Conservation (phyloP, 2,888 invertebrate genomes). For the Patella depressa region DNA sequence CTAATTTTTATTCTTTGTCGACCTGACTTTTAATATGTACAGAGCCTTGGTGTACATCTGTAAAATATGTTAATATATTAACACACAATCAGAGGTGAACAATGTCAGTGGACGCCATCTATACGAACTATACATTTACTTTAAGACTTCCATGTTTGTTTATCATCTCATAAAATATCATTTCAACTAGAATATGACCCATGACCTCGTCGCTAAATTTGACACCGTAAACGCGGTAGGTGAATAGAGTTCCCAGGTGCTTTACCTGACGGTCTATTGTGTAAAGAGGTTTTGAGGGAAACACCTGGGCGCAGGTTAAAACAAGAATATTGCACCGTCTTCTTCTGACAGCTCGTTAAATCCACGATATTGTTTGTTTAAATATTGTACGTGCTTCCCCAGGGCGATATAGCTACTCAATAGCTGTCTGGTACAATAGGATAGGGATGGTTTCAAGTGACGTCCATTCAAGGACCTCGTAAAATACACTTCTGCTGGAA, state of each 20-base stretch:
- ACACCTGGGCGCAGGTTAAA: not conserved
- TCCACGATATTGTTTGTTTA: not conserved
- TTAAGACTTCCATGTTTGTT: not conserved
- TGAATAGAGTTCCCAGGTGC: slow-evolving; percentile 1
- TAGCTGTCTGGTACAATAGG: no score
- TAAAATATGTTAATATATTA: no score
- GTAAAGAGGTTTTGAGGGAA: slow-evolving; percentile 4
- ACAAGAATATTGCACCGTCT: slow-evolving; percentile 1
- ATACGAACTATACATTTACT: not conserved
- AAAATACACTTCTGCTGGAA: no score
- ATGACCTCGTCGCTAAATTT: not conserved
- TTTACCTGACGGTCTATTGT: not conserved
- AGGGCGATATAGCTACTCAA: not conserved
- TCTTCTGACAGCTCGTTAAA: not conserved
- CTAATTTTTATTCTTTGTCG: no score
- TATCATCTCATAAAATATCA: slow-evolving; percentile 6
- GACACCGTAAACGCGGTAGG: slow-evolving; percentile 6
- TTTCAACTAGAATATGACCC: not conserved
- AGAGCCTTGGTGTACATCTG: no score
- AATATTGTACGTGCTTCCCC: not conserved
- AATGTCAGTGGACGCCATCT: no score
- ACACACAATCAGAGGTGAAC: no score
- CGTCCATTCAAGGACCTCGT: no score
- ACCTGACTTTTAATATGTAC: no score
- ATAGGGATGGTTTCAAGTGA: no score